Evolutionary conservation across 2,797 vertebrate species (phyloP), one percentile per base, ranked within the genome.

Genomic region (Neosalanx taihuensis): DNA sequence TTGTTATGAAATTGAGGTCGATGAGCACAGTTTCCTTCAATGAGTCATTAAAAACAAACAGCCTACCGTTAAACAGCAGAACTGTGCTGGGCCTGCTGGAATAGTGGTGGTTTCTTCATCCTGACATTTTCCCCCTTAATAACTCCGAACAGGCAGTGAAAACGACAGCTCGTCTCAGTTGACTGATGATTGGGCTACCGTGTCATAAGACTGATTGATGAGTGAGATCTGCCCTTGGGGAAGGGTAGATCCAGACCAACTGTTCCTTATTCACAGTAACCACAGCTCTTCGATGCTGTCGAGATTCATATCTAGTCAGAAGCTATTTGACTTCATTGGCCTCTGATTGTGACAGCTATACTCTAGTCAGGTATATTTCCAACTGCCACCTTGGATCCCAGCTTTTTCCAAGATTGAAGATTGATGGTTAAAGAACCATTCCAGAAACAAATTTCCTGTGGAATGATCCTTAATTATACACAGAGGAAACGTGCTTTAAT

Each of bases 381-480:
- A 10, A 57, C 49, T 10, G 23, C 67, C 72, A 46, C 1, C 63
- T 37, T 70, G 0, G 64, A 73, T 60, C 1, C 72, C 71, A 6
- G 6, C 65, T 66, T 61, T 78, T 57, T 73, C 18, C 1, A 15
- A 26, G 53, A 57, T 35, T 69, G 66, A 26, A 26, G 23, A 26
- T 26, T 26, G 63, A 2, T 67, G 46, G 61, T 66, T 67, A 56
- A 58, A 33, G 70, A 82, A 72, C 68, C 69, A 41, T 79, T 41
- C 30, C 74, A 53, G 74, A 67, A 63, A 77, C 77, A 84, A 72
- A 84, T 88, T 81, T 84, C 64, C 74, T 86, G 68, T 64, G 30
- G 64, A 83, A 79, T 82, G 81, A 86, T 83, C 82, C 74, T 87
- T 87, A 84, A 85, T 85, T 86, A 82, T 72, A 74, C 35, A 0